These are phyloP conservation scores for Lipophrys pholis DNA, from an alignment of 2,113 vertebrate genomes.

Conservation along the genomic window DNA sequence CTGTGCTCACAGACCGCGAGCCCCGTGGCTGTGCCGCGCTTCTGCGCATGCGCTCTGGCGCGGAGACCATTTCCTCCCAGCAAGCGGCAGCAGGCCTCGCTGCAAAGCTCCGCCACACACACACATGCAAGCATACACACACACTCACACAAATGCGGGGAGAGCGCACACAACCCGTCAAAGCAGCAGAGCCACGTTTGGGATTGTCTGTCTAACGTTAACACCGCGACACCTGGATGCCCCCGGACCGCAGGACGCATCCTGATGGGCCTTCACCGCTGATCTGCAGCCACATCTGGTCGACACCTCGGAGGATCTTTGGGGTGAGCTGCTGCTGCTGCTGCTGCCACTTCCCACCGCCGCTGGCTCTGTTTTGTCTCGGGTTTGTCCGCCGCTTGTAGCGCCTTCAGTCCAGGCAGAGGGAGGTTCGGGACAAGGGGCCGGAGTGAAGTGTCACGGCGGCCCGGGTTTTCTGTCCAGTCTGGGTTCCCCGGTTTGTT, in stretches of 20 bases:
- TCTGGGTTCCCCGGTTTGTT: not conserved
- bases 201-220: conserved; percentile 55
- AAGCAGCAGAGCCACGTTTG: conserved; percentile 57
- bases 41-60: conserved; percentile 73
- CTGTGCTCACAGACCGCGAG: conserved; percentile 59
- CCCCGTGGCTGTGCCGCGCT: not conserved
- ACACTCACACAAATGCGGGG: conserved; percentile 44
- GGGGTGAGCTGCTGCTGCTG: conserved; percentile 65
- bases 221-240: conserved; percentile 56
- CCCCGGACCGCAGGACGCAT: conserved; percentile 30
- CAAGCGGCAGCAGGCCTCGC: conserved; percentile 64
- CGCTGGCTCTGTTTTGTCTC: conserved; percentile 59
- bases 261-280: conserved; percentile 71
- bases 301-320: conserved; percentile 51
- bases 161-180: conserved; percentile 39
- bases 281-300: conserved; percentile 55
- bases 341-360: conserved; percentile 3
- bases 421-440: conserved; percentile 2
- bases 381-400: conserved; percentile 43
- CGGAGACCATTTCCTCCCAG: conserved; percentile 82
- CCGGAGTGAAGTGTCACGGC: not conserved
- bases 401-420: conserved; percentile 17
- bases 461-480: not conserved
- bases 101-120: conserved; percentile 14
- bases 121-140: not conserved